These are phyloP conservation scores for Eucidaris tribuloides DNA, from an alignment of 35 echinoderm and acorn worm species.

Conservation along the genomic window DNA sequence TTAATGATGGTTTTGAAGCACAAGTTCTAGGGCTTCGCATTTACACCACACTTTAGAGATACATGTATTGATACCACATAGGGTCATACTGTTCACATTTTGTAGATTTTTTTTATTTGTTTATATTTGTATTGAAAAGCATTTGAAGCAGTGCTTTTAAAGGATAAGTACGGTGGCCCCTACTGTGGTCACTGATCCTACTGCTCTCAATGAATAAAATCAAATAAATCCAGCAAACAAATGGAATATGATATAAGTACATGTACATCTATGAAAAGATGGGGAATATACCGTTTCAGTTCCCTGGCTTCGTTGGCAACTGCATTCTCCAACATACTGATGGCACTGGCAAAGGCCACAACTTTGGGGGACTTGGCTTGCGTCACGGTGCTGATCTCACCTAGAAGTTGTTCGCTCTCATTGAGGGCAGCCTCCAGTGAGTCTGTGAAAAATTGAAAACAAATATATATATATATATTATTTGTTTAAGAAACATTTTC, in stretches of 20 bases:
- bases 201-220: not conserved
- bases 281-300: slow-evolving; percentile 27
- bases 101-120: too few relatives aligned
- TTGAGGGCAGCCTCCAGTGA: slow-evolving; percentile 21
- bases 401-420: slow-evolving; percentile 64
- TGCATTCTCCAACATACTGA: slow-evolving; percentile 38
- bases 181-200: not conserved
- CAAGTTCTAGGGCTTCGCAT: too few relatives aligned
- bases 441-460: slow-evolving; percentile 9
- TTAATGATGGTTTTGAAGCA: too few relatives aligned
- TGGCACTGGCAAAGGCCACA: slow-evolving; percentile 33
- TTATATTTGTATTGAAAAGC: too few relatives aligned
- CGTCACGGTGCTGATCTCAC: slow-evolving; percentile 39
- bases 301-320: slow-evolving; percentile 64
- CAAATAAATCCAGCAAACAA: not conserved
- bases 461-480: not conserved
- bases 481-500: not conserved
- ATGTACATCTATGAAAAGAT: not conserved
- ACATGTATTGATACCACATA: too few relatives aligned
- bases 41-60: too few relatives aligned
- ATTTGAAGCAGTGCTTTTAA: not conserved
- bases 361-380: slow-evolving; percentile 42
- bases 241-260: not conserved
- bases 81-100: too few relatives aligned
- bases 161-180: not conserved